Evolutionary conservation across 2,113 vertebrate species (phyloP), one percentile per base, ranked within the genome.

Genomic region (Halichoeres trimaculatus): DNA sequence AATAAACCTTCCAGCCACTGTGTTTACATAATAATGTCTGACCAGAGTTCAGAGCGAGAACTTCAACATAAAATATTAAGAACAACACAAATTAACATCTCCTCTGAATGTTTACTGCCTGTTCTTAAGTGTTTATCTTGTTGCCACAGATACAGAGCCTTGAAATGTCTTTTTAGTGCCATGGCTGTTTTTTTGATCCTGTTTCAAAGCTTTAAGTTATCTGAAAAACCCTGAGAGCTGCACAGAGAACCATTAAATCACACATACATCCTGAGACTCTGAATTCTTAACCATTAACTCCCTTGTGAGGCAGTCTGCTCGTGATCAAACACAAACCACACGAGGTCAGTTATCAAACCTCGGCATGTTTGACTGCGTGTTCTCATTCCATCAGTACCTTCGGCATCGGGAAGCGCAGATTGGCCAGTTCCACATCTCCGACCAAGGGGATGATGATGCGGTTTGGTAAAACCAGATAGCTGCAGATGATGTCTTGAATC

Each of bases 381-480:
- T 16, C 26, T 53, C 59, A 47, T 10, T 24, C 19, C 19, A 26
- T 47, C 20, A 20, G 85, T 92, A 99, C 98, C 95, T 99, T 98
- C 76, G 98, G 98, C 91, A 98, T 94, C 2, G 98, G 98, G 81
- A 99, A 99, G 45, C 98, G 92, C 17, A 99, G 24, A 57, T 95
- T 95, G 52, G 96, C 95, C 20, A 99, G 94, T 50, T 99, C 94
- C 74, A 96, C 85, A 38, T 98, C 96, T 19, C 96, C 95, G 53
- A 99, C 95, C 72, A 99, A 95, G 34, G 98, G 98, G 30, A 99
- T 93, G 8, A 96, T 98, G 88, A 99, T 94, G 30, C 97, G 93
- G 30, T 99, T 99, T 69, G 98, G 98, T 80, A 98, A 94, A 72
- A 99, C 98, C 93, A 99, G 81, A 76, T 99, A 95, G 90, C 95